Percentiles rank a stretch among this genome's conserved stretches.
Evolutionary conservation across 2,113 vertebrate species (phyloP).

Genomic region (Notothenia rossii): DNA sequence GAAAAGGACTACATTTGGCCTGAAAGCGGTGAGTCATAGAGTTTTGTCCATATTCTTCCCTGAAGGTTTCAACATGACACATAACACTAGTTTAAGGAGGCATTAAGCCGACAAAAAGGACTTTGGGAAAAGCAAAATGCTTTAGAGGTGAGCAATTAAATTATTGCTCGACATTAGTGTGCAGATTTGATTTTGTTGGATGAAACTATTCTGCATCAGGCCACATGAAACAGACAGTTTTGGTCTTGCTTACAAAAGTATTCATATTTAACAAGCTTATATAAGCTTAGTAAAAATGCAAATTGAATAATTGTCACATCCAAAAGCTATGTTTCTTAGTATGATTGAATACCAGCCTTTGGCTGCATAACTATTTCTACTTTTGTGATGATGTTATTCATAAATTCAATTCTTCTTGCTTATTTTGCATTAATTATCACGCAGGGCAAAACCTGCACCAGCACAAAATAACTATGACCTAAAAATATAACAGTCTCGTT

Average conservation of each 20-base stretch:
- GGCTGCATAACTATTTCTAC: conserved; percentile 38
- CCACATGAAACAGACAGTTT: conserved; percentile 34
- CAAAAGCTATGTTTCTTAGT: conserved; percentile 36
- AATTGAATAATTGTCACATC: conserved; percentile 41
- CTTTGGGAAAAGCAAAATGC: conserved; percentile 35
- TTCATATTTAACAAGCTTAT: conserved; percentile 47
- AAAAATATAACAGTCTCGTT: conserved; percentile 60
- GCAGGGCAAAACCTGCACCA: conserved; percentile 41
- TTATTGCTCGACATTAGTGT: conserved; percentile 22
- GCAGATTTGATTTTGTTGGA: conserved; percentile 28
- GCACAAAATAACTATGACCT: conserved; percentile 67
- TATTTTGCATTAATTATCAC: conserved; percentile 71
- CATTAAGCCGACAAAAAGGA: conserved; percentile 52
- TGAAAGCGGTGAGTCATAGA: conserved; percentile 61
- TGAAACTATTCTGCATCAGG: conserved; percentile 20
- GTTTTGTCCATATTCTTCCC: conserved; percentile 61
- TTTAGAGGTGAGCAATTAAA: conserved; percentile 22
- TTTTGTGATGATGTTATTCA: conserved; percentile 63
- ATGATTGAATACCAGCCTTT: conserved; percentile 54
- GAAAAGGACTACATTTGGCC: conserved; percentile 67
- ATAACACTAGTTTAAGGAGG: conserved; percentile 39
- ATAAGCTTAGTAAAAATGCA: conserved; percentile 35
- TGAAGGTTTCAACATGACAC: conserved; percentile 54
- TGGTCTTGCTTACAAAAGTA: conserved; percentile 33
- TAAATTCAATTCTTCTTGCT: conserved; percentile 67